Evolutionary conservation across 2,113 vertebrate species (phyloP).

Genomic region (Lepisosteus osseus): DNA sequence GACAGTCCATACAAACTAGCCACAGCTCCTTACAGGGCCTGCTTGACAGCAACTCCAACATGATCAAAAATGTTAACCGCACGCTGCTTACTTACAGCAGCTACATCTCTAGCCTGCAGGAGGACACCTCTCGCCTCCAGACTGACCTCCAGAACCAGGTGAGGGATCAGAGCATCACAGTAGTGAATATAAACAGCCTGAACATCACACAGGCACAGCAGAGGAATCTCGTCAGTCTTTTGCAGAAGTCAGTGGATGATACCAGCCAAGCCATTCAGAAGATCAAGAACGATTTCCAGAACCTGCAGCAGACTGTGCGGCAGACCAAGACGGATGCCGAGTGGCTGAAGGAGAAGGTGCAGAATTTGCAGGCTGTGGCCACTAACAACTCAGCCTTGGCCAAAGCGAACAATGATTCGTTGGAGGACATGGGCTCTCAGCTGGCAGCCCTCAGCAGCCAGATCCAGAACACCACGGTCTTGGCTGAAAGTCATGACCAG

Average conservation of each 20-base stretch:
- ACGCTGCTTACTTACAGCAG: slow-evolving; percentile 79
- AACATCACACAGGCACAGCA: slow-evolving; percentile 89
- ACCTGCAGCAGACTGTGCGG: slow-evolving; percentile 77
- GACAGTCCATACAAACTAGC: slow-evolving; percentile 70
- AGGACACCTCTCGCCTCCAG: slow-evolving; percentile 79
- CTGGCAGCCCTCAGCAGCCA: slow-evolving; percentile 73
- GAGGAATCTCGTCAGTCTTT: slow-evolving; percentile 68
- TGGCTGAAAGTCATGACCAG: slow-evolving; percentile 79
- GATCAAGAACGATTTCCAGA: slow-evolving; percentile 84
- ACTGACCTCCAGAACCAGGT: slow-evolving; percentile 78
- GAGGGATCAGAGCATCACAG: slow-evolving; percentile 72
- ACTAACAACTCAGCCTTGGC: slow-evolving; percentile 79
- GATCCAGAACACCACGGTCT: slow-evolving; percentile 82
- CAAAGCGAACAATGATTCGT: slow-evolving; percentile 82
- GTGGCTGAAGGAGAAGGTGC: slow-evolving; percentile 85
- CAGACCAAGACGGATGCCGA: slow-evolving; percentile 80
- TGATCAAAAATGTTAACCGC: slow-evolving; percentile 79
- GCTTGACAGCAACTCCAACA: slow-evolving; percentile 78
- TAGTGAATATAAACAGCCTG: slow-evolving; percentile 80
- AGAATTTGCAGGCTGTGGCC: slow-evolving; percentile 76
- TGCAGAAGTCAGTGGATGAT: slow-evolving; percentile 86
- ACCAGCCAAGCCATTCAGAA: slow-evolving; percentile 79
- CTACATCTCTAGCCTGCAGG: slow-evolving; percentile 77
- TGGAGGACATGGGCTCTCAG: slow-evolving; percentile 85
- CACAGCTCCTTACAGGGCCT: slow-evolving; percentile 82